Evolutionary conservation across 2,797 vertebrate species (phyloP).

Genomic region (Enteromius argenteus): DNA sequence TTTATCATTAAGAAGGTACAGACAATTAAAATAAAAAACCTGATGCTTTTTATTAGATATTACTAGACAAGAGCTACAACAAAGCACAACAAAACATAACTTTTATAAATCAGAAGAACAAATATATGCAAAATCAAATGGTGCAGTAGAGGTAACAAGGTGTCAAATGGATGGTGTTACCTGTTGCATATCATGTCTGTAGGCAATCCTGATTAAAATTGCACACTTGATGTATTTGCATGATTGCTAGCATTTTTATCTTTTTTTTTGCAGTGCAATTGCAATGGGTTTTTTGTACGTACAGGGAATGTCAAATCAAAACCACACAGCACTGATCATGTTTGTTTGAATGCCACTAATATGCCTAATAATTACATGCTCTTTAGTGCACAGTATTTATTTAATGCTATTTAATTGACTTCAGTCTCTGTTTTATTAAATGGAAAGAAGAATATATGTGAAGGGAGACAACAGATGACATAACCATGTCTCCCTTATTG

Average conservation of each 20-base stretch:
- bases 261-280: not conserved
- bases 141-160: conserved; percentile 49
- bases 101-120: conserved; percentile 49
- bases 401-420: conserved; percentile 23
- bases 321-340: conserved; percentile 12
- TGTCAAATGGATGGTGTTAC: conserved; percentile 44
- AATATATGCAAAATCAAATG: conserved; percentile 42
- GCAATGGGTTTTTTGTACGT: not conserved
- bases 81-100: not conserved
- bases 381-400: not conserved
- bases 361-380: not conserved
- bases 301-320: not conserved
- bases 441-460: conserved; percentile 3
- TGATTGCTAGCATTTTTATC: not conserved
- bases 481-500: not conserved
- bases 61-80: not conserved
- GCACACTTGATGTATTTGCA: conserved; percentile 7
- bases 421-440: not conserved
- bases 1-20: not conserved
- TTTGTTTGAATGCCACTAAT: conserved; percentile 21
- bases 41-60: conserved; percentile 1
- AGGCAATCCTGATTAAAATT: not conserved
- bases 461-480: not conserved
- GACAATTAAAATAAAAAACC: not conserved
- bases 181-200: not conserved